A percentile compares a stretch with the other conserved stretches of the same genome.
These are phyloP conservation scores for Rhadina sibilatrix DNA, from an alignment of 2,113 vertebrate species.

Conservation along the genomic window DNA sequence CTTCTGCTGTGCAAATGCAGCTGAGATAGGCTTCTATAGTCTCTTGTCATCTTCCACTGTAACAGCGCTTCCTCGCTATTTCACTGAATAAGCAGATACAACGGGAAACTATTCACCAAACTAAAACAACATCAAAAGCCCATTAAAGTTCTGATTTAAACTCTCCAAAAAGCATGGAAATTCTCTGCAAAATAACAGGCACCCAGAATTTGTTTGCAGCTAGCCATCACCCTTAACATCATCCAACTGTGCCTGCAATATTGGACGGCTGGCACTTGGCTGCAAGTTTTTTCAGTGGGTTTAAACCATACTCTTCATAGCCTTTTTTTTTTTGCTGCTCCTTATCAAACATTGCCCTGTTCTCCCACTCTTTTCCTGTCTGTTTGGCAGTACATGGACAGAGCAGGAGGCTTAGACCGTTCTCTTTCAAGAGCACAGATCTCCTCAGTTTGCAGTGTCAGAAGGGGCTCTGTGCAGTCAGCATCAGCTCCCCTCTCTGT, in stretches of 20 bases:
- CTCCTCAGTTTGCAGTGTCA: too few relatives aligned
- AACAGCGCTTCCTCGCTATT: constrained; percentile 52
- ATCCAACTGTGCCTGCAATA: constrained; percentile 28
- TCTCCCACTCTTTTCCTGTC: not conserved
- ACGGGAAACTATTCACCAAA: constrained; percentile 62
- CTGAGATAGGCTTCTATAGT: constrained; percentile 66
- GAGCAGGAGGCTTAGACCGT: not conserved
- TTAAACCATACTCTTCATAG: not conserved
- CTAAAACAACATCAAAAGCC: constrained; percentile 65
- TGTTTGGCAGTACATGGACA: not conserved
- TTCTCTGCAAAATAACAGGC: constrained; percentile 24
- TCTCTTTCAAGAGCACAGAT: not conserved
- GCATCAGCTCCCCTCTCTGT: not conserved
- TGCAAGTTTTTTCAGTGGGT: not conserved
- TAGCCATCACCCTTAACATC: constrained; percentile 38
- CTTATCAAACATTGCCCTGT: not conserved
- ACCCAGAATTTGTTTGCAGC: constrained; percentile 22
- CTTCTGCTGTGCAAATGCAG: constrained; percentile 71
- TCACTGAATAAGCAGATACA: constrained; percentile 71
- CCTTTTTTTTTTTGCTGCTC: not conserved
- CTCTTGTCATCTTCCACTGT: constrained; percentile 63
- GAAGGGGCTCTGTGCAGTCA: not conserved
- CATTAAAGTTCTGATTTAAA: constrained; percentile 68
- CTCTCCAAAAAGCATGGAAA: constrained; percentile 47
- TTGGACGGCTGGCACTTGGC: constrained; percentile 7